phyloP scores from a whole-genome alignment of 2,888 invertebrate genomes.

The Brachycybe producta region DNA sequence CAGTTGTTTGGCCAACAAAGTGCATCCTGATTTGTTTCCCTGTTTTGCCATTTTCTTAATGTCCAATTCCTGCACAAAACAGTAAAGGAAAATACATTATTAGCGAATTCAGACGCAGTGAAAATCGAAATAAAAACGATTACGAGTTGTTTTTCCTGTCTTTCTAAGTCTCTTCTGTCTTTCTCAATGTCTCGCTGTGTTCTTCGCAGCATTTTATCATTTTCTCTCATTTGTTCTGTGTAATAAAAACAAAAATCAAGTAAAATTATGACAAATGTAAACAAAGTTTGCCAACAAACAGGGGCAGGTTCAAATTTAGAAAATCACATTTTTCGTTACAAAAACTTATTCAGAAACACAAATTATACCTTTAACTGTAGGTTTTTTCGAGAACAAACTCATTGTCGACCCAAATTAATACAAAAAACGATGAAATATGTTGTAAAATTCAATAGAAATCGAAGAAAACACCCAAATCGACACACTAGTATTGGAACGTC shows the following conservation, averaged over 20 bases:
- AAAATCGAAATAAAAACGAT: slow-evolving; percentile 24
- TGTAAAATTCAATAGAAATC: no score
- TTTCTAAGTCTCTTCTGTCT: slow-evolving; percentile 64
- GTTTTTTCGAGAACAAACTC: slow-evolving; percentile 14
- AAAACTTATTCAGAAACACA: not conserved
- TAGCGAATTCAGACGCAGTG: not conserved
- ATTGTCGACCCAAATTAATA: no score
- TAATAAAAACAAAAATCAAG: slow-evolving; percentile 22
- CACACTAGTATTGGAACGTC: no score
- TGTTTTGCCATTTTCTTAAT: slow-evolving; percentile 78
- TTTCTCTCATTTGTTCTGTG: slow-evolving; percentile 68
- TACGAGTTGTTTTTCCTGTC: slow-evolving; percentile 80
- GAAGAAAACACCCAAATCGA: no score
- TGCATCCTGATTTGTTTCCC: slow-evolving; percentile 71
- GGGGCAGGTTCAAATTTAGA: no score
- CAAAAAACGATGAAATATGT: no score
- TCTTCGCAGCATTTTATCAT: slow-evolving; percentile 64
- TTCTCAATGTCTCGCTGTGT: slow-evolving; percentile 71
- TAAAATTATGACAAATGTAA: not conserved
- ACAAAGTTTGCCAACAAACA: not conserved
- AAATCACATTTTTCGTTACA: not conserved
- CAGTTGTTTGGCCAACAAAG: slow-evolving; percentile 74
- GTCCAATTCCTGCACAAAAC: slow-evolving; percentile 56
- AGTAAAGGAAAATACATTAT: slow-evolving; percentile 19
- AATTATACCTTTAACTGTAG: slow-evolving; percentile 15